phyloP scores from a whole-genome alignment of 2,797 vertebrate genomes.

The Lepidocolaptes lacrymiger region DNA sequence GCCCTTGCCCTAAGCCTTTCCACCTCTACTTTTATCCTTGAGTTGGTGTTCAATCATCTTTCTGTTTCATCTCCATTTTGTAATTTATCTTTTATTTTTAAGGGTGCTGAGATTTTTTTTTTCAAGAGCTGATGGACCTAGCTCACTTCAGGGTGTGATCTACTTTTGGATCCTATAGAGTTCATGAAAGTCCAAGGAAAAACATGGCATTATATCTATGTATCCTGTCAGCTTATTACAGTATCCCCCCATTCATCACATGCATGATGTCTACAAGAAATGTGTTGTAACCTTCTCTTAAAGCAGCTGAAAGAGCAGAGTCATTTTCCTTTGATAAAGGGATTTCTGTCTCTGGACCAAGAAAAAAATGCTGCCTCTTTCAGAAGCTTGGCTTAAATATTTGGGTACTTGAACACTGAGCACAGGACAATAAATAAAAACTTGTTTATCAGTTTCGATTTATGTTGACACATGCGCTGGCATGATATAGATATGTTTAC shows the following conservation, averaged over 20 bases:
- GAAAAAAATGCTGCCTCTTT: background rate
- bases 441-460: background rate
- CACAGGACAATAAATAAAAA: background rate
- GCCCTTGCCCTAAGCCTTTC: background rate
- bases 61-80: background rate
- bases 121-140: background rate
- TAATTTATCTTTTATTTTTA: background rate
- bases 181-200: background rate
- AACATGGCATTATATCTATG: background rate
- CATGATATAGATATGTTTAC: background rate
- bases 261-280: background rate
- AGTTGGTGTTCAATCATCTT: background rate
- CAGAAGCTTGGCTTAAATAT: background rate
- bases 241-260: background rate
- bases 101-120: background rate
- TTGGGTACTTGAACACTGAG: background rate
- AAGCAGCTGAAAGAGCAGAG: background rate
- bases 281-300: background rate
- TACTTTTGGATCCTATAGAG: background rate
- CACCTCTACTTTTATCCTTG: background rate
- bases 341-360: background rate
- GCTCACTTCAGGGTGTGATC: background rate
- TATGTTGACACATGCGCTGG: background rate
- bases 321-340: background rate
- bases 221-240: background rate